Evolutionary conservation across 2,797 vertebrate genomes (phyloP).

Genomic region (Trichosurus vulpecula): DNA sequence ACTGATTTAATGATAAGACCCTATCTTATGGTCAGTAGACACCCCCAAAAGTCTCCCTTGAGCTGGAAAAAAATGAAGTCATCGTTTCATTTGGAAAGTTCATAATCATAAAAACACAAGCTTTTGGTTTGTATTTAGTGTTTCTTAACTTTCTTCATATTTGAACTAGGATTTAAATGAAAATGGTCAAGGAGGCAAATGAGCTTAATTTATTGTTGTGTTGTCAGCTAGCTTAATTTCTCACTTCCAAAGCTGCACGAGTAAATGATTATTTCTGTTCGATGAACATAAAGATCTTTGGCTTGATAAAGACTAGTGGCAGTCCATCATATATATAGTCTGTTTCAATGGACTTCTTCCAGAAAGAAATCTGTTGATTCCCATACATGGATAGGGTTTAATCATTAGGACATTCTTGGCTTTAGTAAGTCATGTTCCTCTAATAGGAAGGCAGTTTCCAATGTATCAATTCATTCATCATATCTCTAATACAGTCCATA

Average conservation of each 20-base stretch:
- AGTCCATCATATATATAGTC: conserved; percentile 23
- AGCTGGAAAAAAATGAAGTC: conserved; percentile 46
- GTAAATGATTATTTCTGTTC: conserved; percentile 37
- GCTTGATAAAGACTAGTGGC: neutral
- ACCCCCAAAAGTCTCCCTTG: conserved; percentile 26
- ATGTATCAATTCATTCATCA: conserved; percentile 82
- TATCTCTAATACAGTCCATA: conserved; percentile 82
- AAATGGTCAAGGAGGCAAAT: conserved; percentile 40
- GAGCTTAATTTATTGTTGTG: conserved; percentile 45
- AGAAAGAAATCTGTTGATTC: conserved; percentile 64
- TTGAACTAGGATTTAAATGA: conserved; percentile 63
- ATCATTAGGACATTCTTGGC: conserved; percentile 80
- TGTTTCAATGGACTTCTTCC: conserved; percentile 55
- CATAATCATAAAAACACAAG: conserved; percentile 31
- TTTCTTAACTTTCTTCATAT: conserved; percentile 49
- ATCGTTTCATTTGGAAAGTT: conserved; percentile 47
- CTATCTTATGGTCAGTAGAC: conserved; percentile 72
- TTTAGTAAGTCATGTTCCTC: conserved; percentile 82
- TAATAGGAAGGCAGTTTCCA: conserved; percentile 82
- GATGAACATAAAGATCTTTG: conserved; percentile 40
- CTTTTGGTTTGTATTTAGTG: conserved; percentile 22
- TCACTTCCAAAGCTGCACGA: conserved; percentile 20
- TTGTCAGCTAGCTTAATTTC: conserved; percentile 41
- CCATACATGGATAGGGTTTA: conserved; percentile 73
- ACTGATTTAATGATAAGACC: conserved; percentile 82